Base-by-base conservation (phyloP, 2,113 vertebrate genomes). In the Pholis gunnellus region DNA sequence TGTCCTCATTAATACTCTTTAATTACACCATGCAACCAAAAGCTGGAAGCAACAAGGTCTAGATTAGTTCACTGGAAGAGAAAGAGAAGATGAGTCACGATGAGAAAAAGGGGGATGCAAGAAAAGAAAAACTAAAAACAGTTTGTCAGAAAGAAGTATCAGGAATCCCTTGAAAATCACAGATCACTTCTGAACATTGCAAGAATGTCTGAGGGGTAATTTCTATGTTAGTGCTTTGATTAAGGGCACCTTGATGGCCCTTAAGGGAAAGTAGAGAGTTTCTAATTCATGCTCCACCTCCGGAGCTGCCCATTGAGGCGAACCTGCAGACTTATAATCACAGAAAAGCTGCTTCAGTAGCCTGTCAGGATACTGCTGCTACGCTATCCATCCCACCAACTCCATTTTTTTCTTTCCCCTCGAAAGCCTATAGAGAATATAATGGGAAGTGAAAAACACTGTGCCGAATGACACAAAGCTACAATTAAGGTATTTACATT, bases 171-270 rank as follows among this genome's bases (percentile, higher is more conserved):
- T 52, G 48, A 57, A 38, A 69, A 76, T 76, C n/a, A 66, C 57
- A 9, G 61, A 70, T 38, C 13, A 71, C 63, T 70, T 59, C 52
- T 57, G n/a, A 42, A 66, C 44, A 18, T 36, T 4, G 9, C 22
- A 48, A 22, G 38, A 61, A 50, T 10, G 42, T 72, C 66, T n/a
- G 31, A 75, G 64, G 65, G 80, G 61, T 68, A 66, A 31, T 88
- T 81, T 31, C 14, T 18, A 34, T 34, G 7, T 7, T 48, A 81
- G 70, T 57, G 42, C 70, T 73, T 25, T 83, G 86, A 88, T 89
- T 87, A 86, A 88, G 20, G 79, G 67, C 82, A 92, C 91, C 86
- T 88, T 84, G 79, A 46, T 34, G n/a, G 56, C 65, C 60, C 2
- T 60, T 20, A 36, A 64, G 50, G 38, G 56, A 72, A 42, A 10